Base-by-base conservation (phyloP, 2,113 vertebrate species). In the Hucho hucho region DNA sequence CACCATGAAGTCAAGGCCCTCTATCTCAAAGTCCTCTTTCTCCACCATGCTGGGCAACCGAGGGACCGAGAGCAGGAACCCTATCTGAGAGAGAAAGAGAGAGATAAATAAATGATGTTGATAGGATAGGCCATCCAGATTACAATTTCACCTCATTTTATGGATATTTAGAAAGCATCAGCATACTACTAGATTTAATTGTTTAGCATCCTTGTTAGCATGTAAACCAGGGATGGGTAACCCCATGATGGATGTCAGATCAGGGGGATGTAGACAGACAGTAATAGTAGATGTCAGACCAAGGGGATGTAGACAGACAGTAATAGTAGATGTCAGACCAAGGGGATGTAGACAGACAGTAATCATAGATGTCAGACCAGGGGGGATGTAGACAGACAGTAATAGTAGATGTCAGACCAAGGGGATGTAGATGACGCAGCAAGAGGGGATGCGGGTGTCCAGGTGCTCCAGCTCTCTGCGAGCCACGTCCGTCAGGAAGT, bases 1-100 rank as follows among this genome's bases (percentile, higher is more conserved):
- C 78, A 96, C 95, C 94, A 99, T 95, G 78, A 99, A 99, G 81
- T 99, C 95, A 81, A 99, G 92, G 4, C 96, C 96, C 64, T 95
- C 89, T 0, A 99, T 95, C 87, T 97, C 94, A 18, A 98, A 99
- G 86, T 97, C 95, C 58, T 87, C 94, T 79, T 94, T 95, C 59
- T 95, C 93, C 69, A 94, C 82, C 97, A 99, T 99, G 70, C 78
- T 93, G 75, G 95, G 93, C 43, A 97, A 90, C 32, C 95, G 95
- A 81, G 96, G 95, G 80, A 99, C 86, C 76, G 94, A 95, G 12
- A 99, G 95, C 69, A 99, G 93, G 83, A 98, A 99, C 73, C 97
- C 97, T 67, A 99, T 96, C 95, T 96, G 88, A 32, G 49, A 74
- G 43, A 28, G 28, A 69, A 22, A 49, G 67, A 75, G 49, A 29